Conservation (phyloP, 1,140 invertebrate species). For the Dendrolimus punctatus region DNA sequence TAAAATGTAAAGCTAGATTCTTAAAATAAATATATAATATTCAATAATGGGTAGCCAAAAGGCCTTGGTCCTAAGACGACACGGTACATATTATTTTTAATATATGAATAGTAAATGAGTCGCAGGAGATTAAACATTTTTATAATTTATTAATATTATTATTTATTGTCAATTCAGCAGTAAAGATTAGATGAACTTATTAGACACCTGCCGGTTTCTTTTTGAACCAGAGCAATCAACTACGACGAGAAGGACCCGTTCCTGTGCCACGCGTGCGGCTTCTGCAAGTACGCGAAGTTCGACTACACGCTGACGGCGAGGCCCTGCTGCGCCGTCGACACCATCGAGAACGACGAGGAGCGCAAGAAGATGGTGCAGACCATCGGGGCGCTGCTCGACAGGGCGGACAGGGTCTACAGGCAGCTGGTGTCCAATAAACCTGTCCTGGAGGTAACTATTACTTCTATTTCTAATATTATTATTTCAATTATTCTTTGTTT, state of each 20-base stretch:
- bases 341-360: constrained; percentile 97
- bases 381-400: constrained; percentile 93
- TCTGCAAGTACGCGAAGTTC: constrained; percentile 99
- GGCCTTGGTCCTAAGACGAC: too few species aligned
- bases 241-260: constrained; percentile 99
- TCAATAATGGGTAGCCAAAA: too few species aligned
- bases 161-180: too few species aligned
- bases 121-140: too few species aligned
- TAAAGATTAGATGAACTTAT: too few species aligned
- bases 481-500: too few species aligned
- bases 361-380: constrained; percentile 93
- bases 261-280: constrained; percentile 97
- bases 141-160: too few species aligned
- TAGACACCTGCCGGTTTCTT: too few species aligned
- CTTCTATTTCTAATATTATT: neutral
- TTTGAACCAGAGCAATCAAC: constrained; percentile 86
- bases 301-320: constrained; percentile 93
- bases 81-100: too few species aligned
- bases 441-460: constrained; percentile 79
- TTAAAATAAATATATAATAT: too few species aligned
- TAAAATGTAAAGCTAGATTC: too few species aligned
- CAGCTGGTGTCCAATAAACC: constrained; percentile 92
- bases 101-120: too few species aligned
- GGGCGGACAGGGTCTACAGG: constrained; percentile 95
- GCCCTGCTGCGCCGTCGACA: constrained; percentile 95